Evolutionary conservation across 2,113 vertebrate species (phyloP).

Genomic region (Megaceryle maxima): DNA sequence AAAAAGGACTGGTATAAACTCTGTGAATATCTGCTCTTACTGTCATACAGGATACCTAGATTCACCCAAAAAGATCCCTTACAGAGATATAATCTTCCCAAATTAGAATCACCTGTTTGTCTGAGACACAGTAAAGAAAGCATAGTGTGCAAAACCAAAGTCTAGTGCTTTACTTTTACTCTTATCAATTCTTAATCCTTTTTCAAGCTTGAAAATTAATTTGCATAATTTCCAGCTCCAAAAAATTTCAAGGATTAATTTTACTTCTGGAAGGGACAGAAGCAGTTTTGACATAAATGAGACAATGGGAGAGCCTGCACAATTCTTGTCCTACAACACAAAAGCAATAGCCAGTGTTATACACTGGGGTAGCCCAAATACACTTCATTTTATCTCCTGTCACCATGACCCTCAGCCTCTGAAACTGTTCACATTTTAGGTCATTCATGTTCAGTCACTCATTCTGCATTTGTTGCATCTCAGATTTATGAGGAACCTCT

Average conservation of each 20-base stretch:
- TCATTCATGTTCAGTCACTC: background rate
- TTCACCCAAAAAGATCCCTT: background rate
- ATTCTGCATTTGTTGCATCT: background rate
- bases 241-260: slow-evolving; percentile 5
- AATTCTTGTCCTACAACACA: background rate
- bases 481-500: background rate
- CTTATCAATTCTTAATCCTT: slow-evolving; percentile 1
- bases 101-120: background rate
- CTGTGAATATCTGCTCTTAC: background rate
- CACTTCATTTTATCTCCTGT: background rate
- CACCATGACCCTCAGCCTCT: background rate
- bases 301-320: background rate
- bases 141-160: background rate
- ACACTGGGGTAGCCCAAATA: background rate
- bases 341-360: background rate
- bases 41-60: background rate
- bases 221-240: slow-evolving; percentile 15
- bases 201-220: slow-evolving; percentile 30
- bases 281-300: background rate
- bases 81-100: background rate
- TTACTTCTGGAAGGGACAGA: background rate
- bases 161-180: background rate
- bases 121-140: background rate
- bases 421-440: background rate
- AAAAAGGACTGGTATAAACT: background rate